Base-by-base conservation (phyloP, 1,140 invertebrate species). In the Stenopsyche tienmushanensis region DNA sequence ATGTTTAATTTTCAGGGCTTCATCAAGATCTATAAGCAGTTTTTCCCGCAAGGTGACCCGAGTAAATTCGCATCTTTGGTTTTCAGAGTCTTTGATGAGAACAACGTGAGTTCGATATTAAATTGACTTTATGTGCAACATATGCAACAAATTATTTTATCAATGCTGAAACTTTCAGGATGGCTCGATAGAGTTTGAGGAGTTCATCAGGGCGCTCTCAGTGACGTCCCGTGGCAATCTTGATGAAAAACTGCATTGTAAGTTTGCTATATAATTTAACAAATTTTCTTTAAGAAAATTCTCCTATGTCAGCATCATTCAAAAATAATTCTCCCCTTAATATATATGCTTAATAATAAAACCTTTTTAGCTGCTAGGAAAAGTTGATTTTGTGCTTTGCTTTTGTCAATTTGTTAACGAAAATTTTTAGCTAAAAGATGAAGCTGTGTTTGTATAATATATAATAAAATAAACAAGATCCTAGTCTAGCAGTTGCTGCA, bases 1-100 rank as follows among this genome's bases (percentile, higher is more conserved):
- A 1, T 2, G 18, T 9, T 41, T 55, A 34, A 24, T 13, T 85
- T 87, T 72, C 83, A 97, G 95, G 96, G 95, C 63, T 98, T 98
- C 83, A 95, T 98, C 76, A 96, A 94, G 83, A 98, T 98, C 76
- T 98, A 98, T 85, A 95, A 96, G 83, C 96, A 98, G 81, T 98
- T 98, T 83, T 98, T 98, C 80, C 96, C 96, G 54, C 92, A 97
- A 87, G 94, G 95, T 71, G 95, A 98, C 84, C 96, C 96, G 18
- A 95, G 93, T 71, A 97, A 97, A 83, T 99, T 99, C 79, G 95
- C 96, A 17, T 91, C 92, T 23, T 86, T 97, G 72, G 95, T 98
- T 21, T 99, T 99, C 83, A 89, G 96, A 77, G 96, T 98, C 26
- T 98, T 98, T 80, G 96, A 99, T 78, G 94, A 97, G 83, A 98